These are phyloP conservation scores for Drosophila tripunctata DNA, from an alignment of 2,888 invertebrate species.

Conservation along the genomic window DNA sequence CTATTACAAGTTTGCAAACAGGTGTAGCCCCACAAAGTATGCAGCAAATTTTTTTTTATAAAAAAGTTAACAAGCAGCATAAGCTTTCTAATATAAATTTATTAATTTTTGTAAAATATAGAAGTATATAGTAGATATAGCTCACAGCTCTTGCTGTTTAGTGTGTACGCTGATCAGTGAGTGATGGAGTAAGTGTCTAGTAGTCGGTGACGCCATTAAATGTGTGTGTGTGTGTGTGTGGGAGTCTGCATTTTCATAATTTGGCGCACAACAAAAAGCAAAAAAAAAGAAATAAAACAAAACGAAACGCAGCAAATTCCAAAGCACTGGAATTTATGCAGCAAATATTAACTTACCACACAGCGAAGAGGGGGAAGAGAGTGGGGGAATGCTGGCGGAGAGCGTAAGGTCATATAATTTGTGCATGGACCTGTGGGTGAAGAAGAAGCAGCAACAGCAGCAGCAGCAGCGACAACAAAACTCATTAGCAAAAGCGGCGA, in stretches of 20 bases:
- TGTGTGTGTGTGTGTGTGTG: conserved; percentile 7
- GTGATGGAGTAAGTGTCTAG: too few relatives aligned
- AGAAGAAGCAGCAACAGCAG: conserved; percentile 30
- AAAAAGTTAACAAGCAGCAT: too few relatives aligned
- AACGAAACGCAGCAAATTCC: conserved; percentile 65
- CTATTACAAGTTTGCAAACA: too few relatives aligned
- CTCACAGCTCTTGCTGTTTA: too few relatives aligned
- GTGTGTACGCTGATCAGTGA: too few relatives aligned
- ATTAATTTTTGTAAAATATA: too few relatives aligned
- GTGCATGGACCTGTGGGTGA: too few relatives aligned
- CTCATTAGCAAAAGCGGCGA: conserved; percentile 77
- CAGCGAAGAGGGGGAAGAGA: neutral
- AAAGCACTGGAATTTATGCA: conserved; percentile 72
- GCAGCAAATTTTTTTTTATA: too few relatives aligned
- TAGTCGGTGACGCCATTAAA: too few relatives aligned
- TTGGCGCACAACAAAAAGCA: conserved; percentile 59
- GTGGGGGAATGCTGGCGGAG: neutral
- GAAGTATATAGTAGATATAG: too few relatives aligned
- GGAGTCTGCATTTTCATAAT: conserved; percentile 67
- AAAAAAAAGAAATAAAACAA: conserved; percentile 55
- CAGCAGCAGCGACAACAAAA: conserved; percentile 74
- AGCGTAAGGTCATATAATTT: conserved; percentile 54
- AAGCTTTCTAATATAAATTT: too few relatives aligned
- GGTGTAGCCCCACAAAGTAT: too few relatives aligned
- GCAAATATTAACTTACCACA: conserved; percentile 76